Evolutionary conservation across 2,888 invertebrate species (phyloP).

Genomic region (Catocala nupta): DNA sequence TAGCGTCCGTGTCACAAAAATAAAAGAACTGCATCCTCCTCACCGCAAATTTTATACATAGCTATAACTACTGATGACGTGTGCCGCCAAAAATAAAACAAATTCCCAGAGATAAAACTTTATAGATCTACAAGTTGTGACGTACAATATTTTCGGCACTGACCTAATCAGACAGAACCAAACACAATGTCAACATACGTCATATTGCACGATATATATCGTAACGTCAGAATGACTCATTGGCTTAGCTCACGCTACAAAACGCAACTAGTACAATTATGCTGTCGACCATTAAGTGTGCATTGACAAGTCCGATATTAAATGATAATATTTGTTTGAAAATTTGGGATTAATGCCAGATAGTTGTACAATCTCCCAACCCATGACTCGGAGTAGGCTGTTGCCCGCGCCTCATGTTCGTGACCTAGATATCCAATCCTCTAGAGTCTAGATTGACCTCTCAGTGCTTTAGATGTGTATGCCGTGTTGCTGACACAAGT

Average conservation of each 20-base stretch:
- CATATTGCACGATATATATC: conserved; percentile 33
- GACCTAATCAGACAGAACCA: conserved; percentile 47
- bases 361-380: no score
- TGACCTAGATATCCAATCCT: no score
- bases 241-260: conserved; percentile 13
- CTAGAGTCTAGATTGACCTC: no score
- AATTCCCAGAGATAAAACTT: conserved; percentile 17
- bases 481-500: no score
- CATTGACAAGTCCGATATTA: background rate
- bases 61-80: background rate
- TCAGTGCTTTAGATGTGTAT: no score
- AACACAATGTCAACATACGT: conserved; percentile 47
- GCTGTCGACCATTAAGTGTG: conserved; percentile 6
- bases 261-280: conserved; percentile 24
- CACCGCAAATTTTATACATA: background rate
- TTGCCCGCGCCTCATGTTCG: no score
- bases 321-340: background rate
- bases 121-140: conserved; percentile 23
- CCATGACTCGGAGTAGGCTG: no score
- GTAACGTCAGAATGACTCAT: conserved; percentile 32
- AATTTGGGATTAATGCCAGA: no score
- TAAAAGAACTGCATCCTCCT: no score
- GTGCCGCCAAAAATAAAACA: background rate
- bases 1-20: no score
- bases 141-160: conserved; percentile 44